Evolutionary conservation across 2,797 vertebrate species (phyloP).

Genomic region (Morelia viridis): DNA sequence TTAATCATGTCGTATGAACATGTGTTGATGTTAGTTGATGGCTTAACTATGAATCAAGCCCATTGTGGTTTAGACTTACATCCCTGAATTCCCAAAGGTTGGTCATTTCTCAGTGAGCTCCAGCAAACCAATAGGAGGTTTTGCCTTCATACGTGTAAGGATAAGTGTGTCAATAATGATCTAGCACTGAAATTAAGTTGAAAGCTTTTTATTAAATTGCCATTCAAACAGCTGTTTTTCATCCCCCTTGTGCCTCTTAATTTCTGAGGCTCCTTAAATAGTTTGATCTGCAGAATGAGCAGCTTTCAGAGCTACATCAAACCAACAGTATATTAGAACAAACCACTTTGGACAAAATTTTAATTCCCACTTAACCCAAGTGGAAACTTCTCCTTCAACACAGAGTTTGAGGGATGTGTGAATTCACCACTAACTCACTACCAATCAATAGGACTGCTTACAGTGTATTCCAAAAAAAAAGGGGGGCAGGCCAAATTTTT

Average conservation of each 20-base stretch:
- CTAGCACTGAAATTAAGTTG: conserved; percentile 66
- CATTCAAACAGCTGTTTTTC: conserved; percentile 64
- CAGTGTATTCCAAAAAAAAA: conserved; percentile 42
- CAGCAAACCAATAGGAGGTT: background rate
- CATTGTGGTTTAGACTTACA: background rate
- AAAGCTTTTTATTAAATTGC: conserved; percentile 79
- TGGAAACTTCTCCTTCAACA: conserved; percentile 45
- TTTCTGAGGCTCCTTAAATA: conserved; percentile 61
- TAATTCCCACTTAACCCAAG: conserved; percentile 42
- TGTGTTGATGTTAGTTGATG: background rate
- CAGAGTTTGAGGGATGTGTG: conserved; percentile 18
- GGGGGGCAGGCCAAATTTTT: conserved; percentile 8
- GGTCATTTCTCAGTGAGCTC: background rate
- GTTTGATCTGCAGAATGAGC: conserved; percentile 59
- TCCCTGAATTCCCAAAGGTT: background rate
- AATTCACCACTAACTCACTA: conserved; percentile 41
- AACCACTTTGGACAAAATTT: conserved; percentile 41
- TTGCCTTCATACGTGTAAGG: background rate
- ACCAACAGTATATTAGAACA: conserved; percentile 59
- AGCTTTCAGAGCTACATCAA: conserved; percentile 59
- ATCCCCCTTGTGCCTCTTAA: conserved; percentile 56
- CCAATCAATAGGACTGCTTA: conserved; percentile 45
- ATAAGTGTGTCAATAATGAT: conserved; percentile 41
- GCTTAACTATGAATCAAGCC: background rate
- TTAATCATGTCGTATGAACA: background rate